A percentile compares a stretch with the other conserved stretches of the same genome.
Conservation (phyloP, 2,797 vertebrate genomes). For the Malacoctenus gilli region DNA sequence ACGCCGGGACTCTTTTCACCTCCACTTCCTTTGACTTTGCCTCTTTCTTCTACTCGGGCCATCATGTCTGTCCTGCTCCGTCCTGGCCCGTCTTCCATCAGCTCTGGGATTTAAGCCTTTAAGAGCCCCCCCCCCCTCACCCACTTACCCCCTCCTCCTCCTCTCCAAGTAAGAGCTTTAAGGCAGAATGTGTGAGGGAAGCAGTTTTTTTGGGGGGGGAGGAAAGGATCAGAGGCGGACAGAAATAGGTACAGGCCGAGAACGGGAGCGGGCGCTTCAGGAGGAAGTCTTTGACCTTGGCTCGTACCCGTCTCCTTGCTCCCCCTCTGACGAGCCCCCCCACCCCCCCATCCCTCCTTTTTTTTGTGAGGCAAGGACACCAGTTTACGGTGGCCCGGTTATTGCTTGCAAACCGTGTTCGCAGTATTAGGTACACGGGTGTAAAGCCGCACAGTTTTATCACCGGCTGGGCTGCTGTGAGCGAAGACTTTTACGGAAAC, state of each 20-base stretch:
- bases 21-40: constrained; percentile 45
- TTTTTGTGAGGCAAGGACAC: constrained; percentile 43
- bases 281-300: constrained; percentile 67
- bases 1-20: constrained; percentile 47
- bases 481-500: too few relatives aligned
- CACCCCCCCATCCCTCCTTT: background rate
- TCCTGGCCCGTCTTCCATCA: constrained; percentile 66
- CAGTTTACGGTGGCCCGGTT: constrained; percentile 37
- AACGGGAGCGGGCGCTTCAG: constrained; percentile 55
- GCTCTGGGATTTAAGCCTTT: constrained; percentile 70
- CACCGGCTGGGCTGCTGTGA: constrained; percentile 11
- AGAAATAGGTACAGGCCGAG: constrained; percentile 68
- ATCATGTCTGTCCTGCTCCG: constrained; percentile 39
- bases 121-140: constrained; percentile 68
- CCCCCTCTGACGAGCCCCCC: constrained; percentile 19
- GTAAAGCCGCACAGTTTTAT: constrained; percentile 31
- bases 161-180: constrained; percentile 78
- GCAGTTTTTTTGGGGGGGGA: constrained; percentile 61
- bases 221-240: constrained; percentile 60
- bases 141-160: constrained; percentile 65
- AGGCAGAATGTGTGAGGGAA: constrained; percentile 70
- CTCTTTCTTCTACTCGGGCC: too few relatives aligned
- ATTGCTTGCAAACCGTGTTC: constrained; percentile 38
- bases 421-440: constrained; percentile 24
- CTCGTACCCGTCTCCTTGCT: constrained; percentile 41